These are phyloP conservation scores for Coleophora flavipennella DNA, from an alignment of 2,888 invertebrate species.

Conservation along the genomic window DNA sequence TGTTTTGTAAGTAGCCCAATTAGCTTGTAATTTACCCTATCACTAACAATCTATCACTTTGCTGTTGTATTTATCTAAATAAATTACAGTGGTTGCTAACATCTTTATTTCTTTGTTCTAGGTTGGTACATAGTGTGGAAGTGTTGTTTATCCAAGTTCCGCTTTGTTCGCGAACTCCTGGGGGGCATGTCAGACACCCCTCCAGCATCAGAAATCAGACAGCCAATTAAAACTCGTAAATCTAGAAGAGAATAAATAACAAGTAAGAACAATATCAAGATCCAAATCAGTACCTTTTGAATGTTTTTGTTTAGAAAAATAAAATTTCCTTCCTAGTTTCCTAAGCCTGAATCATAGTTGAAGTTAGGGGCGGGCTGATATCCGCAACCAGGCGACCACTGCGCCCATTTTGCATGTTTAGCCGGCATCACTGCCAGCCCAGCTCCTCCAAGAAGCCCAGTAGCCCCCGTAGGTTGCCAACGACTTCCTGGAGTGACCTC, in stretches of 20 bases:
- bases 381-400: too few species aligned
- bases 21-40: conserved; percentile 19
- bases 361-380: too few species aligned
- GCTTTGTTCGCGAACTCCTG: conserved; percentile 87
- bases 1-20: conserved; percentile 66
- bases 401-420: too few species aligned
- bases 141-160: conserved; percentile 88
- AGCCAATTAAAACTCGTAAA: conserved; percentile 62
- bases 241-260: conserved; percentile 41
- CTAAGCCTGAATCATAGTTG: too few species aligned
- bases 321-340: too few species aligned
- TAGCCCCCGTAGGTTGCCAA: too few species aligned
- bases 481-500: too few species aligned
- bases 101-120: conserved; percentile 62
- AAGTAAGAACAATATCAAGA: conserved; percentile 6
- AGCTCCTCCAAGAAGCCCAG: too few species aligned
- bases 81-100: neutral
- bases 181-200: conserved; percentile 81
- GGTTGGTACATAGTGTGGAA: conserved; percentile 96
- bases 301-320: too few species aligned
- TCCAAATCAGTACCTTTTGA: too few species aligned
- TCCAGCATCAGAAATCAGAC: conserved; percentile 72
- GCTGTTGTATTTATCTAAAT: conserved; percentile 23
- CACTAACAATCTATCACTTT: conserved; percentile 39
- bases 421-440: too few species aligned